Conservation (phyloP, 2,797 vertebrate genomes). For the Paedocypris micromegethes region DNA sequence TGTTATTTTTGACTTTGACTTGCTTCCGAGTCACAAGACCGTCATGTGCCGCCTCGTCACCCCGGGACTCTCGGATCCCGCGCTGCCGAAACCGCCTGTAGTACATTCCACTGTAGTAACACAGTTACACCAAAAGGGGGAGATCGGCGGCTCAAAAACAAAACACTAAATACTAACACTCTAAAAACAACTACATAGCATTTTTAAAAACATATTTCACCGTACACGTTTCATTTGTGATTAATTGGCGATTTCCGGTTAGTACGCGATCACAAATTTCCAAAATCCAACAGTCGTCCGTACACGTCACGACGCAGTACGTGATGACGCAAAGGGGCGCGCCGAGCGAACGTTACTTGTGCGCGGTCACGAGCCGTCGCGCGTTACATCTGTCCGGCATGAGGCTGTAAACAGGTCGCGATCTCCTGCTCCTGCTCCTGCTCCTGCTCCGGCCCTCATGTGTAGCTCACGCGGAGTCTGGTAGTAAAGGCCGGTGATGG, state of each 20-base stretch:
- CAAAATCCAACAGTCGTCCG: background rate
- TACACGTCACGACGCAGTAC: background rate
- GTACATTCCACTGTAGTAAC: accelerated
- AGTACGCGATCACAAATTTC: too few species aligned
- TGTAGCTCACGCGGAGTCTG: too few species aligned
- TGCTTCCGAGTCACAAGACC: conserved; percentile 10
- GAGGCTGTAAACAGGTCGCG: background rate
- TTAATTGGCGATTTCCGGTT: too few species aligned
- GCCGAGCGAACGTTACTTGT: background rate
- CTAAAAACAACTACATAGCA: background rate
- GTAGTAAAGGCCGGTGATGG: conserved; percentile 55
- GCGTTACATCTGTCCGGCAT: background rate
- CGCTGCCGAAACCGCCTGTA: background rate
- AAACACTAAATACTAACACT: background rate
- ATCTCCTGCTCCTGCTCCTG: background rate
- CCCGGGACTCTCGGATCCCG: background rate
- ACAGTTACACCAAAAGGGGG: accelerated
- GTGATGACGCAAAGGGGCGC: conserved; percentile 1
- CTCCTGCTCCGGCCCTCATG: background rate
- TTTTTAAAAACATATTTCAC: too few species aligned
- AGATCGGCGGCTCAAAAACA: background rate
- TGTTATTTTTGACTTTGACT: background rate
- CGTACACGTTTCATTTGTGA: too few species aligned
- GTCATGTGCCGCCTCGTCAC: conserved; percentile 17
- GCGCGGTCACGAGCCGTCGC: background rate